Conservation (phyloP, 2,797 vertebrate genomes). For the Silurus lanzhouensis region DNA sequence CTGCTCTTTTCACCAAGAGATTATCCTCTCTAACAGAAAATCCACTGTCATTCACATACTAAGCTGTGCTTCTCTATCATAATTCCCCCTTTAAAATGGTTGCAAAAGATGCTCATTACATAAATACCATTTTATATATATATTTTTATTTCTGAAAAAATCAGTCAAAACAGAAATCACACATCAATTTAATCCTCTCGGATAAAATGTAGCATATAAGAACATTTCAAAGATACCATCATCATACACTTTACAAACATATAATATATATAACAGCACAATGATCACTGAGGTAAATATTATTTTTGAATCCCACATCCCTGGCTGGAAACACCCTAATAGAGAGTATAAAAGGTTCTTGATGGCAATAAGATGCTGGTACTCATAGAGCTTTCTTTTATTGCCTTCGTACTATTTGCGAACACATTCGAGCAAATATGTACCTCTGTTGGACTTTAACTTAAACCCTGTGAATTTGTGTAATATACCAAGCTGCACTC, state of each 20-base stretch:
- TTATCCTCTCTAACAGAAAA: constrained; percentile 56
- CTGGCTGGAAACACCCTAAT: background rate
- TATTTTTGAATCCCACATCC: background rate
- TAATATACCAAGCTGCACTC: background rate
- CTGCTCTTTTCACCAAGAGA: constrained; percentile 38
- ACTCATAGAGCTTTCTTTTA: background rate
- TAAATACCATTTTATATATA: constrained; percentile 23
- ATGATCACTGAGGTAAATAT: background rate
- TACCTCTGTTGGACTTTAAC: background rate
- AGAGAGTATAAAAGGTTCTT: constrained; percentile 8
- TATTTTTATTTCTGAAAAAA: constrained; percentile 32
- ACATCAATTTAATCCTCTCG: constrained; percentile 10
- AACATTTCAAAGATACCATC: constrained; percentile 3
- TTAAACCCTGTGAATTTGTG: background rate
- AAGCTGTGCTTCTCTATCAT: constrained; percentile 41
- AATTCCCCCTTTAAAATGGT: constrained; percentile 27
- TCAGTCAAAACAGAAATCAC: background rate
- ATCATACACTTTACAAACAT: background rate
- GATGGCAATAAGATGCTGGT: constrained; percentile 9
- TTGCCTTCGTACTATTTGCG: background rate
- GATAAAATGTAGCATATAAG: constrained; percentile 23
- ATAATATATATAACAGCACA: constrained; percentile 23
- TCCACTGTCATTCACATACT: constrained; percentile 35
- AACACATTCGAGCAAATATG: background rate
- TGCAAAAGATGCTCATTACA: constrained; percentile 1